Conservation (phyloP, 2,797 vertebrate species). For the Melanotaenia parkinsoni region DNA sequence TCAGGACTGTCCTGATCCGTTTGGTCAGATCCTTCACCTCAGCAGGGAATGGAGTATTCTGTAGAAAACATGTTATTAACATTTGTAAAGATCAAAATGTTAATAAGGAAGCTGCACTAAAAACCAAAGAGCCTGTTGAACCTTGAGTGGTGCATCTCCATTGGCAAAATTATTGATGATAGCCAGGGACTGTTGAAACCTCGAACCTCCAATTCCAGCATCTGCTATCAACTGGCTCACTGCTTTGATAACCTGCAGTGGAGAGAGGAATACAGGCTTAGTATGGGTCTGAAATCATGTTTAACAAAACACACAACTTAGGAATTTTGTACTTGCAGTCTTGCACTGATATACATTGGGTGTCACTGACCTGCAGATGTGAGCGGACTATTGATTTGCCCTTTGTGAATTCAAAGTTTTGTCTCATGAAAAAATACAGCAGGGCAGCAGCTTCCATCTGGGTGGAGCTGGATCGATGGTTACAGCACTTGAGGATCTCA, state of each 20-base stretch:
- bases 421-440: conserved; percentile 98
- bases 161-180: conserved; percentile 99
- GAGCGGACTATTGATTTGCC: conserved; percentile 97
- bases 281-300: not conserved
- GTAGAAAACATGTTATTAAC: conserved; percentile 1
- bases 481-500: conserved; percentile 98
- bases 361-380: conserved; percentile 91
- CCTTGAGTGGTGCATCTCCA: conserved; percentile 96
- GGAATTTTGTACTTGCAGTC: not conserved
- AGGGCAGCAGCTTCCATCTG: conserved; percentile 95
- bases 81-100: not conserved
- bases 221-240: conserved; percentile 98
- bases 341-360: not conserved
- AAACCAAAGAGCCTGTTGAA: conserved; percentile 44
- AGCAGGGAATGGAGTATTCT: conserved; percentile 95
- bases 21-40: conserved; percentile 98
- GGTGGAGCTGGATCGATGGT: conserved; percentile 94
- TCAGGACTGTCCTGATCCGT: conserved; percentile 94
- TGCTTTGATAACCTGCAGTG: conserved; percentile 92
- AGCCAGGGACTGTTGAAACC: conserved; percentile 97
- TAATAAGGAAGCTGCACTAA: not conserved
- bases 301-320: not conserved
- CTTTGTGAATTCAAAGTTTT: conserved; percentile 98
- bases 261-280: not conserved
- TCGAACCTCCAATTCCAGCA: conserved; percentile 94